phyloP scores from a whole-genome alignment of 1,140 invertebrate genomes.

The Helicorthomorpha holstii region DNA sequence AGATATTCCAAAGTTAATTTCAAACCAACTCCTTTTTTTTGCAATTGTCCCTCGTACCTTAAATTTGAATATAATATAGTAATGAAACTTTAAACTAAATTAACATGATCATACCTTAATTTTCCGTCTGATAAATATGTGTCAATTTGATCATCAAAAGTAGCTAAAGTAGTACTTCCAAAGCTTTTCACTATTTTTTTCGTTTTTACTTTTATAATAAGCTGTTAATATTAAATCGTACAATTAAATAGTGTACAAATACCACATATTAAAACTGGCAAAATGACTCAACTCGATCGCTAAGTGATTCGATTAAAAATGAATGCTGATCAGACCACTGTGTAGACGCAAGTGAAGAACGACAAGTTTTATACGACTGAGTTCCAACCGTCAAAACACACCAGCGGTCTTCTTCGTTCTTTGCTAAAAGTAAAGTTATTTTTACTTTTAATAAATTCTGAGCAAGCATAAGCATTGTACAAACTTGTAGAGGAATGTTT shows the following conservation, averaged over 20 bases:
- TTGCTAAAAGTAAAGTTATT: too few relatives aligned
- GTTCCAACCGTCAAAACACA: constrained; percentile 29
- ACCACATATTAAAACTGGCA: background rate
- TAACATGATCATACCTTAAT: background rate
- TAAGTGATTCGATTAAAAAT: constrained; percentile 33
- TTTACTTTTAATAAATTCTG: too few relatives aligned
- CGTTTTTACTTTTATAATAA: constrained; percentile 28
- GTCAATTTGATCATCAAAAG: constrained; percentile 29
- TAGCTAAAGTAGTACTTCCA: constrained; percentile 22
- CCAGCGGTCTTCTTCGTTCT: too few relatives aligned
- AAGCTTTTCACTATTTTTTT: constrained; percentile 33
- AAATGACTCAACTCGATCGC: background rate
- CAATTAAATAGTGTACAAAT: background rate
- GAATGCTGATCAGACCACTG: constrained; percentile 33
- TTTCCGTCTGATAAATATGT: constrained; percentile 28
- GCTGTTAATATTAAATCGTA: constrained; percentile 1
- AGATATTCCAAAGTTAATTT: background rate
- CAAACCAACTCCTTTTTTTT: background rate
- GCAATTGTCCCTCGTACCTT: background rate
- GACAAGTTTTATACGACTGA: constrained; percentile 27
- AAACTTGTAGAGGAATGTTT: too few relatives aligned
- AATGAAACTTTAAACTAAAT: background rate
- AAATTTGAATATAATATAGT: background rate
- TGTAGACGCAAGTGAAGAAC: constrained; percentile 16
- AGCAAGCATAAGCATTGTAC: too few relatives aligned